Evolutionary conservation across 2,888 invertebrate species (phyloP), one percentile per base, ranked within the genome.

Genomic region (Pandemis cinnamomeana): DNA sequence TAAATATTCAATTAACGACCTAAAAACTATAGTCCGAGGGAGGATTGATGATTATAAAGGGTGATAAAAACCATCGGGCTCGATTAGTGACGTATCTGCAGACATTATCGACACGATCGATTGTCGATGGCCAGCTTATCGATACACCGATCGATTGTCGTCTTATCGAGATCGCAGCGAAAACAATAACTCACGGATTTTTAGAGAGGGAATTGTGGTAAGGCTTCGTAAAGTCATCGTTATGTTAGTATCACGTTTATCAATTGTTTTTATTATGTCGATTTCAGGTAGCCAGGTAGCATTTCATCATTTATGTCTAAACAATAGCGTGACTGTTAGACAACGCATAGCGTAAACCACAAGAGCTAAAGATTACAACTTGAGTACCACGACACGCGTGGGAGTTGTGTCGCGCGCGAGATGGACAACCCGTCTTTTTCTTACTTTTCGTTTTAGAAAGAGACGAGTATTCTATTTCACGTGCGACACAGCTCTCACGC

Each of bases 61-160:
- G 85, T 87, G 93, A 93, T 93, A 93, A 91, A 87, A 85, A 83
- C 84, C 80, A 83, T 80, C 83, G 84, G 83, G 84, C 86, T 87
- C 89, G 90, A 91, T 88, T 92, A 93, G 93, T 91, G 93, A 92
- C 91, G 91, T 91, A 84, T 87, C 87, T 79, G 79, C 75, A 78
- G 86, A 87, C 88, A 81, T 88, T 92, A 92, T 93, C 93, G 76
- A 72, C 67, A 72, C 66, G 20, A 76, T 75, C 75, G 68, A 68
- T 61, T 67, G 71, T 76, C 75, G 76, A 75, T 76, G 75, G 53
- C 61, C 41, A 41, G 70, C 67, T 66, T 77, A 75, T 77, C 77
- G 92, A 92, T 91, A 85, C 86, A 91, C 87, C 88, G 86, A 86
- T 87, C 89, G 89, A 90, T 90, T 88, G 87, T 81, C 80, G 87